Evolutionary conservation across 1,140 invertebrate genomes (phyloP), one percentile per base, ranked within the genome.

Genomic region (Lepeophtheirus salmonis): DNA sequence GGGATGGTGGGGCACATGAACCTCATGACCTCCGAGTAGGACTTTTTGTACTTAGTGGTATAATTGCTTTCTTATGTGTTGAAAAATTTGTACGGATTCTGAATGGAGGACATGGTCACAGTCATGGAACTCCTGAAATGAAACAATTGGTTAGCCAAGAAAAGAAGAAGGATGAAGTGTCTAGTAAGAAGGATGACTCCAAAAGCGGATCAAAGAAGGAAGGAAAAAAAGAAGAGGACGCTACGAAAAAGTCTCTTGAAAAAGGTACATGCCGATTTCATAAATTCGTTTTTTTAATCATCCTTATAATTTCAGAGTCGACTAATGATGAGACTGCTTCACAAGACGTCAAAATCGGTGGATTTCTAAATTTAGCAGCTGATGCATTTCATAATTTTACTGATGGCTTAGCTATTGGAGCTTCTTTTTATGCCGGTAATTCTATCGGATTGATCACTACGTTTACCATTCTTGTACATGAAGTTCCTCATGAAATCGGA

Each of bases 351-450:
- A 88, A 90, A 76, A 84, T 95, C 20, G 80, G 89, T 65, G 91
- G 89, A 1, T 96, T 91, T 70, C 74, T 97, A 56, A 97, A 96
- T 71, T 71, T 97, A 21, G 88, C 83, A 56, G 92, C 91, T 60
- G 92, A 97, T 71, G 92, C 92, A 72, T 80, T 85, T 48, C 92
- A 97, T 69, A 97, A 97, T 72, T 91, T 96, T 67, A 97, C 92
- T 25, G 92, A 97, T 79, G 92, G 91, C 30, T 70, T 97, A 22
- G 90, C 91, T 23, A 95, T 97, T 69, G 90, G 92, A 53, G 90
- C 91, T 6, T 94, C 90, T n/a, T 97, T 84, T 71, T 78, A 95
- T 64, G 89, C 86, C 65, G 89, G 90, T 6, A 77, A 68, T 54
- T 70, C 67, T 51, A 63, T 75, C 51, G 74, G 74, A 13, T 77